A percentile compares a stretch with the other conserved stretches of the same genome.
phyloP scores from a whole-genome alignment of 2,113 vertebrate species.

The Apeltes quadracus region DNA sequence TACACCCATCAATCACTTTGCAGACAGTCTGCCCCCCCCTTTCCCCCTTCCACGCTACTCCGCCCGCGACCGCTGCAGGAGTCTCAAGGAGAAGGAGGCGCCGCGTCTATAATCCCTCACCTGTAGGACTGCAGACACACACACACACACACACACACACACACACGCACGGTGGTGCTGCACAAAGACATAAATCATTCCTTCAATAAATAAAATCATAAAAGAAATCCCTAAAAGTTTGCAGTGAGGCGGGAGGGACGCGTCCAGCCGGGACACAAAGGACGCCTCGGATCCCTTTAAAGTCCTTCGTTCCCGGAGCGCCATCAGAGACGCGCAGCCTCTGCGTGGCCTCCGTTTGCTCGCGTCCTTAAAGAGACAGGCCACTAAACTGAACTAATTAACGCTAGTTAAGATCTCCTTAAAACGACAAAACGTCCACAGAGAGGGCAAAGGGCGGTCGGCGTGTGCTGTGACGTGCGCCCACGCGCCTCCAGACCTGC shows the following conservation, averaged over 20 bases:
- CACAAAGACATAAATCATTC: too few species aligned
- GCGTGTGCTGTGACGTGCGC: neutral
- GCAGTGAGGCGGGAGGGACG: neutral
- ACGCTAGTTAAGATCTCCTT: neutral
- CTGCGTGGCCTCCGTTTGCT: constrained; percentile 1
- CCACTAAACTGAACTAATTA: too few species aligned
- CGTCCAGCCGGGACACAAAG: constrained; percentile 33
- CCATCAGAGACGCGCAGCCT: constrained; percentile 30
- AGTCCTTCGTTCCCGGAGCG: constrained; percentile 37
- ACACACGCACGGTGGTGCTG: neutral
- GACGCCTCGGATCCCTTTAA: constrained; percentile 29
- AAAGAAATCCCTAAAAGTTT: neutral
- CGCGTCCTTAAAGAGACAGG: too few species aligned
- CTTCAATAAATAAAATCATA: neutral
- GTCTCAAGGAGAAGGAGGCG: constrained; percentile 71
- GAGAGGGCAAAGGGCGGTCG: neutral
- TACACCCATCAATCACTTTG: constrained; percentile 74
- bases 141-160: neutral
- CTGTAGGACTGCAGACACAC: constrained; percentile 45
- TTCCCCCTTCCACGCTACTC: neutral
- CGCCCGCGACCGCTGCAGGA: constrained; percentile 31
- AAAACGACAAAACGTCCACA: neutral
- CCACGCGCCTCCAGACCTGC: neutral
- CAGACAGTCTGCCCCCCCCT: constrained; percentile 47
- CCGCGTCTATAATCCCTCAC: constrained; percentile 59